Base-by-base conservation (phyloP, 2,797 vertebrate species). In the Morelia viridis region DNA sequence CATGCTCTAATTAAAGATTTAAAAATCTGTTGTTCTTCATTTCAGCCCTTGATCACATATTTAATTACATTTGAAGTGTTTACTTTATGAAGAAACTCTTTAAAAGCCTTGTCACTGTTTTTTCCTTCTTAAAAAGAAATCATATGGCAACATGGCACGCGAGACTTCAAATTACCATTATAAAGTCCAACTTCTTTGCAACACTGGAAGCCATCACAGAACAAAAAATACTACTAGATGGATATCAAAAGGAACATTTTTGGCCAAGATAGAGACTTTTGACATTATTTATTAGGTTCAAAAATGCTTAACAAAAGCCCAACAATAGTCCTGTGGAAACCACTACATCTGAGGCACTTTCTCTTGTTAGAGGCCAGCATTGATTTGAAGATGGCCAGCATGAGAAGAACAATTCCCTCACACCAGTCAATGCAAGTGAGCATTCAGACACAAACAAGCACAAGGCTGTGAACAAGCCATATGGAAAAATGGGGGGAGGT, bases 141-240 rank as follows among this genome's bases (percentile, higher is more conserved):
- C 53, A 41, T 85, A 15, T 4, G 2, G 26, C 61, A 1, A 95
- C 94, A 96, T 0, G 96, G 98, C 98, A 98, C 98, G 98, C 97
- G 97, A 98, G 97, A 96, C 89, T 97, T 97, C 96, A 96, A 97
- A 97, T 97, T 97, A 97, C 96, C 94, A 98, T 98, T 98, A 98
- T 98, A 96, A 97, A 88, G 94, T 96, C 94, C 97, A 96, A 96
- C 97, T 96, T 97, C 98, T 98, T 98, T 98, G 97, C 98, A 98
- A 98, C 96, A 96, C 97, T 95, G 96, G 96, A 98, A 98, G 98
- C 98, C 98, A 97, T 96, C 24, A 26, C 94, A 88, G 97, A 97
- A 98, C 97, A 98, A 98, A 89, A 98, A 98, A 98, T 97, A 97
- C 98, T 98, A 98, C 98, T 98, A 98, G 98, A 98, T 98, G 98